phyloP scores from a whole-genome alignment of 2,888 invertebrate genomes.

The Exephanes ischioxanthus region DNA sequence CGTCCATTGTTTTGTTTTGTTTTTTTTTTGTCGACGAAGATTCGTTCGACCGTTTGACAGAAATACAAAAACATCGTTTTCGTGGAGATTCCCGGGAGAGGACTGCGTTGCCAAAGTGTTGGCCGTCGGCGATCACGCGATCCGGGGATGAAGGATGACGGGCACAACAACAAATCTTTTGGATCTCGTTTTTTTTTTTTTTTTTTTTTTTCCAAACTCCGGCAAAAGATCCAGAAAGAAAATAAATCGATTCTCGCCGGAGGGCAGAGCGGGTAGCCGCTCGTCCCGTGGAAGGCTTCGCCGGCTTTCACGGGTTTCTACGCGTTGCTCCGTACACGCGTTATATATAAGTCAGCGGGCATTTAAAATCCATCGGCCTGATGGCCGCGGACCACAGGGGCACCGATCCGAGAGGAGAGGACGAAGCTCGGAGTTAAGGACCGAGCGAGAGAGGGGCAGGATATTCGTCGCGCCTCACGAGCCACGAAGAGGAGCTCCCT shows the following conservation, averaged over 20 bases:
- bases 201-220: conserved; percentile 8
- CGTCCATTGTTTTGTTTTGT: not conserved
- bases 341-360: conserved; percentile 54
- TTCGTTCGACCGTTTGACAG: conserved; percentile 6
- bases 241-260: conserved; percentile 71
- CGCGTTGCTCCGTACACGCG: conserved; percentile 64
- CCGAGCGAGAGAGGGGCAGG: conserved; percentile 9
- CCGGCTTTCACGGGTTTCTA: conserved; percentile 56
- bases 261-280: conserved; percentile 52
- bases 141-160: conserved; percentile 59
- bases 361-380: conserved; percentile 73
- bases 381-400: conserved; percentile 69
- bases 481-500: conserved; percentile 38
- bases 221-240: conserved; percentile 61
- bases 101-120: not conserved
- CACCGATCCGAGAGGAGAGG: conserved; percentile 35
- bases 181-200: conserved; percentile 20
- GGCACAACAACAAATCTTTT: conserved; percentile 54
- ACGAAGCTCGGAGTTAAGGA: conserved; percentile 29
- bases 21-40: conserved; percentile 11
- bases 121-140: conserved; percentile 15
- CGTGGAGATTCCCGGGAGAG: not conserved
- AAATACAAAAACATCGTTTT: not conserved
- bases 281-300: conserved; percentile 39
- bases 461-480: conserved; percentile 36